Evolutionary conservation across 2,888 invertebrate genomes (phyloP).

Genomic region (Xestoiulus laeticollis): DNA sequence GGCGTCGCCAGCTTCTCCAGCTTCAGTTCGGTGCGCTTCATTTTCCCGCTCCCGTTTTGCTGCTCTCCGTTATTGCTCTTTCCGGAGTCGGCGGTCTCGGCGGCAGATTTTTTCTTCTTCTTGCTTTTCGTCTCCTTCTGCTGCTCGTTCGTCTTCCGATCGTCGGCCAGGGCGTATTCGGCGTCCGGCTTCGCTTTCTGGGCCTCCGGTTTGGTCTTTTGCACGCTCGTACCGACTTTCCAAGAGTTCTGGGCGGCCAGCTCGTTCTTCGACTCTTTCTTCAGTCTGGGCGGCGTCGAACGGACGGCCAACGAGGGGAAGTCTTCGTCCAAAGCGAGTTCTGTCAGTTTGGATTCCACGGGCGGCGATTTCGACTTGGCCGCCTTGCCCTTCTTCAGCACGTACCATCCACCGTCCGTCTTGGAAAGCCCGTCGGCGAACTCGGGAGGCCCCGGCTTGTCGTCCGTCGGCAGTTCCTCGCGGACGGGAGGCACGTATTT

Average conservation of each 20-base stretch:
- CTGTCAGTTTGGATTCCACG: not conserved
- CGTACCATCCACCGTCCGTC: constrained; percentile 48
- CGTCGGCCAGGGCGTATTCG: not conserved
- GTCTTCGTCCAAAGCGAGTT: not conserved
- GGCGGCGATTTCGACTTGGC: constrained; percentile 27
- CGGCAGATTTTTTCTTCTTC: constrained; percentile 47
- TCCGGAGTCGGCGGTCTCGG: not conserved
- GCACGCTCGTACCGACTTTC: not conserved
- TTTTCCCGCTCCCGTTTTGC: not conserved
- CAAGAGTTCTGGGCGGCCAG: not conserved
- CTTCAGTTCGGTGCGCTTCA: constrained; percentile 12
- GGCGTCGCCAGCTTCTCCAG: not conserved
- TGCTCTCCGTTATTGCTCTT: not conserved
- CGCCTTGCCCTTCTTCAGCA: constrained; percentile 51
- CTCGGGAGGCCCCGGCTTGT: not conserved
- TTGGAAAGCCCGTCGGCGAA: constrained; percentile 15
- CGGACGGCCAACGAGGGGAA: not conserved
- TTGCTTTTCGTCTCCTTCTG: not conserved
- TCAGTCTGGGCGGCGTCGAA: not conserved
- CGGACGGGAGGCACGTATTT: not conserved
- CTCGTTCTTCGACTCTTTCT: not conserved
- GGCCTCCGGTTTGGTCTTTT: not conserved
- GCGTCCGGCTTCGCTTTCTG: not conserved
- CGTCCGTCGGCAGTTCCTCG: not conserved
- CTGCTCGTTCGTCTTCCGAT: not conserved